Evolutionary conservation across 2,888 invertebrate genomes (phyloP), one percentile per base, ranked within the genome.

Genomic region (Homarus gammarus): DNA sequence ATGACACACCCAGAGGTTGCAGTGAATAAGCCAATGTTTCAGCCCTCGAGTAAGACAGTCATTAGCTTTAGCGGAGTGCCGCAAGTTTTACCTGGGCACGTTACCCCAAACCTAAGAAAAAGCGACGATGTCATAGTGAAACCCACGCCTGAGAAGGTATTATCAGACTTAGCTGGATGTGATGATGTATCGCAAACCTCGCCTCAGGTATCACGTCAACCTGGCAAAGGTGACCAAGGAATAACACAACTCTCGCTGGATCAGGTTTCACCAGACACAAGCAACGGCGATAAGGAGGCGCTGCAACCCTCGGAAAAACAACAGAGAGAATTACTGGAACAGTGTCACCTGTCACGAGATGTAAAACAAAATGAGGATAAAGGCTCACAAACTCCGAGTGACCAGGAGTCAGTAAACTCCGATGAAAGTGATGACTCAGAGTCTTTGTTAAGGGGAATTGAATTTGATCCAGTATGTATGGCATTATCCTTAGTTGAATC

Each of bases 391-490:
- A 12, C 44, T 33, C 12, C 33, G 5, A 22, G 33, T 6, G 33
- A 51, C 5, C 36, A 56, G 31, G 36, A 12, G 6, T 33, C 33
- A 15, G 10, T 18, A 15, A 36, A 77, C 10, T 31, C 15, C 31
- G 56, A 78, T n/a, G 8, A 22, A 1, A 56, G 36, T 56, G 56
- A 78, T 2, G 22, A 75, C 31, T 78, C 78, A 5, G 78, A 78
- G 38, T 78, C 78, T 1, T 56, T 78, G 0, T 36, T 78, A n/a
- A 31, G 56, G 18, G 78, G 56, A 15, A 56, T 78, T 33, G 22
- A 5, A 22, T 6, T 5, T 73, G 73, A 73, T n/a, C 38, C 73
- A 38, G n/a, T 73, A 15, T 8, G 5, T 22, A n/a, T 8, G n/a
- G 73, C 73, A 27, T 40, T 73, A 40, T 10, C 8, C 18, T 73